phyloP scores from a whole-genome alignment of 2,113 vertebrate species.

The Dendrocopos noguchii region DNA sequence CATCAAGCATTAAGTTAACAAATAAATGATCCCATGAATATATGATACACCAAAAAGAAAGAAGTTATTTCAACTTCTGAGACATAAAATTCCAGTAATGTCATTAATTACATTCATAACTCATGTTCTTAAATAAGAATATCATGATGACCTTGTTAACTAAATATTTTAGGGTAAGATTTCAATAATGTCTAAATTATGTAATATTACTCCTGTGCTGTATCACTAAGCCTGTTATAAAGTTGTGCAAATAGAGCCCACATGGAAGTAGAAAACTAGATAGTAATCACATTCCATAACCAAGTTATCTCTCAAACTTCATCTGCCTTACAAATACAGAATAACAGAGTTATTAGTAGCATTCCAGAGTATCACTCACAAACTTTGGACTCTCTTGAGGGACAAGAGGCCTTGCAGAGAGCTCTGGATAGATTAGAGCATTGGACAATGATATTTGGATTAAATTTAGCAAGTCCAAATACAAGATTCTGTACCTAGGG shows the following conservation, averaged over 20 bases:
- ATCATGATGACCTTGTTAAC: not conserved
- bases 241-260: not conserved
- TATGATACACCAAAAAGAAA: not conserved
- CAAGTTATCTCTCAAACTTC: not conserved
- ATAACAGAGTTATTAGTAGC: not conserved
- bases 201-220: not conserved
- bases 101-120: not conserved
- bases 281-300: not conserved
- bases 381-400: not conserved
- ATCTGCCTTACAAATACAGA: not conserved
- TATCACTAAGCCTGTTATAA: not conserved
- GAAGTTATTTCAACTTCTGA: conserved; percentile 10
- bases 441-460: not conserved
- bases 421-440: not conserved
- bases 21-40: not conserved
- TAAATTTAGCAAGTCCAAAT: too few relatives aligned
- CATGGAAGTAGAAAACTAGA: not conserved
- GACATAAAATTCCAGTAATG: not conserved
- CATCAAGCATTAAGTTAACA: not conserved
- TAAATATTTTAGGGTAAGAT: not conserved
- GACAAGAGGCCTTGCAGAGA: not conserved
- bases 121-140: not conserved
- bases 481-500: too few relatives aligned
- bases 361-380: not conserved
- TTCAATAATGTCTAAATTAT: not conserved